Conservation (phyloP, 1,140 invertebrate genomes). For the Schlechtendalia chinensis region DNA sequence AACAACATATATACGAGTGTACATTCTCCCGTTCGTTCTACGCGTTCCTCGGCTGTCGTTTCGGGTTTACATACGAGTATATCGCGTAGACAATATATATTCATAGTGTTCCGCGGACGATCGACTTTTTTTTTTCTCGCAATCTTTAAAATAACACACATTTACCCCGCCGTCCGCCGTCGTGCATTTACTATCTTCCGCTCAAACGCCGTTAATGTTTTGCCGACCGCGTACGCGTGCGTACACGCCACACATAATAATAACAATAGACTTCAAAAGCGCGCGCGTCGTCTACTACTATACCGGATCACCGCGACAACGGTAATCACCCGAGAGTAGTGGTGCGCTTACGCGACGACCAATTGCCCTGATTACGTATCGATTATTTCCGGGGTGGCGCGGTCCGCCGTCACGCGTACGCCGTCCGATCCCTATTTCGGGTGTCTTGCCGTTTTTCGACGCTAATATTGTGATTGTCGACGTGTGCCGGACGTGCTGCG, state of each 20-base stretch:
- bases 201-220: background rate
- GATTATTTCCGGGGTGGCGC: slow-evolving; percentile 24
- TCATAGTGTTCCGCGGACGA: no score
- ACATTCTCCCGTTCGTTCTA: no score
- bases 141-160: no score
- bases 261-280: slow-evolving; percentile 38
- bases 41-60: no score
- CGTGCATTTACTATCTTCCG: no score
- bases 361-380: slow-evolving; percentile 23
- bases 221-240: background rate
- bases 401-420: background rate
- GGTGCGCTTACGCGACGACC: background rate
- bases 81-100: no score
- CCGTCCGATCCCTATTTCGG: background rate
- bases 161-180: no score
- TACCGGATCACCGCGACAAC: background rate
- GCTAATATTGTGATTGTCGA: background rate
- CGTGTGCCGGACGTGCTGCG: no score
- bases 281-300: background rate
- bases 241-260: background rate
- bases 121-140: no score
- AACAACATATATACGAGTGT: no score
- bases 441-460: background rate
- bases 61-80: no score
- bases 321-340: background rate